Percentiles rank a stretch among this genome's conserved stretches.
Evolutionary conservation across 2,113 vertebrate species (phyloP).

Genomic region (Morone chrysops): DNA sequence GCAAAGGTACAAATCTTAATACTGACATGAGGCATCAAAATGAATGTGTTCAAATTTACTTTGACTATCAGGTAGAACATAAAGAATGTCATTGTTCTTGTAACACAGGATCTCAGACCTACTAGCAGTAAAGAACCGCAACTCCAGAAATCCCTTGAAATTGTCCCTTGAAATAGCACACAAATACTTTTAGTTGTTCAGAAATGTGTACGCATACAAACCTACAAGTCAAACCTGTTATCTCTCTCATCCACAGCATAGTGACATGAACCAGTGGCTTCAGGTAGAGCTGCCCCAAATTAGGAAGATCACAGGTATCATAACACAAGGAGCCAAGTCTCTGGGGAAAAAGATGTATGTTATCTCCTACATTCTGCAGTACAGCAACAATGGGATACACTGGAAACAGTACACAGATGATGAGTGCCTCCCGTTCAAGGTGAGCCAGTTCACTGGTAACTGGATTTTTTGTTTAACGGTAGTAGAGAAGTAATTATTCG

Average conservation of each 20-base stretch:
- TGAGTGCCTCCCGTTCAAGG: conserved; percentile 83
- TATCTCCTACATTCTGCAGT: conserved; percentile 85
- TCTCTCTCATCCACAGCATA: conserved; percentile 76
- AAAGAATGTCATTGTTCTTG: background rate
- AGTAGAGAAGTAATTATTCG: background rate
- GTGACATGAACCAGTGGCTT: conserved; percentile 91
- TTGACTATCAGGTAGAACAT: background rate
- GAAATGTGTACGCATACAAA: background rate
- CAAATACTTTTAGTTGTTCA: background rate
- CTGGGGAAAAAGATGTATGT: conserved; percentile 88
- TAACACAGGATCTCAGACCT: background rate
- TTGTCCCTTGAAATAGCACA: background rate
- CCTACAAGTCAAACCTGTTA: background rate
- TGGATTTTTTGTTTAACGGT: background rate
- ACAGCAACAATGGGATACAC: conserved; percentile 86
- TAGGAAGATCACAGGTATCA: conserved; percentile 93
- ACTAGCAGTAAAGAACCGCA: too few relatives aligned
- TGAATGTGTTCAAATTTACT: background rate
- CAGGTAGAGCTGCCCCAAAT: conserved; percentile 89
- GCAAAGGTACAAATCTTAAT: conserved; percentile 83
- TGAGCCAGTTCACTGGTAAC: conserved; percentile 52
- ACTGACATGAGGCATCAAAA: background rate
- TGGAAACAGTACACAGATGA: conserved; percentile 89
- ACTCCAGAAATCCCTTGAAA: background rate
- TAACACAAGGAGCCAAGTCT: conserved; percentile 91